Evolutionary conservation across 2,888 invertebrate genomes (phyloP).

Genomic region (Hedya salicella): DNA sequence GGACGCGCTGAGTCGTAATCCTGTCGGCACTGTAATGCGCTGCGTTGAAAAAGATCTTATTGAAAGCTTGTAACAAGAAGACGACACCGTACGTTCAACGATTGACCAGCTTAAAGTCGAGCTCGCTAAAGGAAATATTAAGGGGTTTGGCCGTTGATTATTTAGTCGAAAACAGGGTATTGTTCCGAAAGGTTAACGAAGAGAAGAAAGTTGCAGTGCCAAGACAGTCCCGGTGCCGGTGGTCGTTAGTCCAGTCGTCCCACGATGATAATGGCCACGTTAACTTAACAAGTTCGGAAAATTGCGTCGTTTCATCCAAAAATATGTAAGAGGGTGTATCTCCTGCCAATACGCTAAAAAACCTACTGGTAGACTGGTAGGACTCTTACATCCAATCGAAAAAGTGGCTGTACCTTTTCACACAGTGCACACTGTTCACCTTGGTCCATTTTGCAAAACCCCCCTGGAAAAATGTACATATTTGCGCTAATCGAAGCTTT

Average conservation of each 20-base stretch:
- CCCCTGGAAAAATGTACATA: slow-evolving; percentile 9
- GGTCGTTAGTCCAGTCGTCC: neutral
- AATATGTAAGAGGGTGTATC: slow-evolving; percentile 4
- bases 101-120: slow-evolving; percentile 1
- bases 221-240: slow-evolving; percentile 1
- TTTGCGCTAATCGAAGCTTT: slow-evolving; percentile 15
- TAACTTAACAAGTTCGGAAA: neutral
- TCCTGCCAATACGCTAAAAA: slow-evolving; percentile 6
- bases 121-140: neutral
- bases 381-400: slow-evolving; percentile 1
- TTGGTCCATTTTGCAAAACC: slow-evolving; percentile 14
- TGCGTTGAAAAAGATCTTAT: slow-evolving; percentile 3
- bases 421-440: slow-evolving; percentile 6
- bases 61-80: neutral
- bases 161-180: neutral
- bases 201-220: neutral
- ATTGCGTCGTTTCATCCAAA: slow-evolving; percentile 7
- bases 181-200: neutral
- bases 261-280: neutral
- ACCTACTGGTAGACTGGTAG: slow-evolving; percentile 8
- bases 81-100: slow-evolving; percentile 2
- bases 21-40: slow-evolving; percentile 13
- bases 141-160: slow-evolving; percentile 2
- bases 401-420: slow-evolving; percentile 15
- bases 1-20: slow-evolving; percentile 35